Evolutionary conservation across 92 coral and sea anemone species (phyloP).

Genomic region (Diadumene lineata): DNA sequence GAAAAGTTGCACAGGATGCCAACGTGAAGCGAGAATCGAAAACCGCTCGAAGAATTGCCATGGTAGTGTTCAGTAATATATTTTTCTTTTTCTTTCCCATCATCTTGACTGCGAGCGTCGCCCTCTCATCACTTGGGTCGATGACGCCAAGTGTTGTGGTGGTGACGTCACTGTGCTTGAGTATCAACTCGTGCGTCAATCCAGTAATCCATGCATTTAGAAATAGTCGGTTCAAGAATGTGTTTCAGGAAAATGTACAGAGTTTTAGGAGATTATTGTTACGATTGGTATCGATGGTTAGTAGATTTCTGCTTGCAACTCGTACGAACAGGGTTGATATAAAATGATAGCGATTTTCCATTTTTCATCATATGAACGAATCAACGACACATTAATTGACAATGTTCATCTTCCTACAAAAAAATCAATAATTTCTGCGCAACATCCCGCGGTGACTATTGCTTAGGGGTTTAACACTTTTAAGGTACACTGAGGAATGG

Average conservation of each 20-base stretch:
- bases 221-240: neutral
- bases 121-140: too few relatives aligned
- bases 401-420: too few relatives aligned
- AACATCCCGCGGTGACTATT: too few relatives aligned
- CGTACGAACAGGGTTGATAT: too few relatives aligned
- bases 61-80: constrained; percentile 23
- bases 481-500: too few relatives aligned
- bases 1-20: constrained; percentile 27
- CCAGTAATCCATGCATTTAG: neutral
- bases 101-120: neutral
- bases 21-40: constrained; percentile 42
- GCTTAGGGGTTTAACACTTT: too few relatives aligned
- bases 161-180: neutral
- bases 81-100: constrained; percentile 9
- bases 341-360: too few relatives aligned
- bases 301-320: too few relatives aligned
- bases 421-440: too few relatives aligned
- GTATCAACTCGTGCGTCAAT: constrained; percentile 5
- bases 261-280: neutral
- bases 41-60: constrained; percentile 32
- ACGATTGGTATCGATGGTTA: too few relatives aligned
- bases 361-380: too few relatives aligned
- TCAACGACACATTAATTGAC: too few relatives aligned
- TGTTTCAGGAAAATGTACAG: neutral
- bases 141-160: neutral